Evolutionary conservation across 2,888 invertebrate species (phyloP).

Genomic region (Chrysopilus asiliformis): DNA sequence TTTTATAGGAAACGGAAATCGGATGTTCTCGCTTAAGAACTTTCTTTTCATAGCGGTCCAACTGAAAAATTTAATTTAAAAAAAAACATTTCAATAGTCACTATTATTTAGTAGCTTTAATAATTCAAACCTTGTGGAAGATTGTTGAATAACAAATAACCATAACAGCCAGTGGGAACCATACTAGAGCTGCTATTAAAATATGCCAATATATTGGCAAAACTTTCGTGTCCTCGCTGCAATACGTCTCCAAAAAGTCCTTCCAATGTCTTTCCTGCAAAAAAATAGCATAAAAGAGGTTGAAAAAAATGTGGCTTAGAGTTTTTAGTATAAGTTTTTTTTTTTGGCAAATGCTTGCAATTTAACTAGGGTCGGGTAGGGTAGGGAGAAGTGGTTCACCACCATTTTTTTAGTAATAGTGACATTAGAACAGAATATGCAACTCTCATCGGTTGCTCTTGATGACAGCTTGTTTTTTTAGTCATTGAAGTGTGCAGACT

Average conservation of each 20-base stretch:
- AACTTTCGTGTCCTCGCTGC: constrained; percentile 51
- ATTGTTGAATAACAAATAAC: constrained; percentile 59
- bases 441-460: too few species aligned
- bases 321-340: too few species aligned
- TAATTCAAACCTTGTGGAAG: constrained; percentile 48
- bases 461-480: too few species aligned
- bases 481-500: too few species aligned
- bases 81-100: too few species aligned
- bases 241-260: constrained; percentile 61
- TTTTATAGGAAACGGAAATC: constrained; percentile 47
- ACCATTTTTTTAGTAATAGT: too few species aligned
- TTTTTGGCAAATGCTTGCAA: too few species aligned
- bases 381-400: too few species aligned
- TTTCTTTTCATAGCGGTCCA: constrained; percentile 51
- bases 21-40: constrained; percentile 49
- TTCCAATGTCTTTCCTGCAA: constrained; percentile 56
- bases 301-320: background rate
- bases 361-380: too few species aligned
- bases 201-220: constrained; percentile 67
- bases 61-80: constrained; percentile 30
- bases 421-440: too few species aligned
- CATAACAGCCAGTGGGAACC: constrained; percentile 64
- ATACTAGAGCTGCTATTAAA: constrained; percentile 58
- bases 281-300: constrained; percentile 12
- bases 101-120: too few species aligned